A percentile compares a stretch with the other conserved stretches of the same genome.
These are phyloP conservation scores for Semicossyphus pulcher DNA, from an alignment of 2,113 vertebrate genomes.

Conservation along the genomic window DNA sequence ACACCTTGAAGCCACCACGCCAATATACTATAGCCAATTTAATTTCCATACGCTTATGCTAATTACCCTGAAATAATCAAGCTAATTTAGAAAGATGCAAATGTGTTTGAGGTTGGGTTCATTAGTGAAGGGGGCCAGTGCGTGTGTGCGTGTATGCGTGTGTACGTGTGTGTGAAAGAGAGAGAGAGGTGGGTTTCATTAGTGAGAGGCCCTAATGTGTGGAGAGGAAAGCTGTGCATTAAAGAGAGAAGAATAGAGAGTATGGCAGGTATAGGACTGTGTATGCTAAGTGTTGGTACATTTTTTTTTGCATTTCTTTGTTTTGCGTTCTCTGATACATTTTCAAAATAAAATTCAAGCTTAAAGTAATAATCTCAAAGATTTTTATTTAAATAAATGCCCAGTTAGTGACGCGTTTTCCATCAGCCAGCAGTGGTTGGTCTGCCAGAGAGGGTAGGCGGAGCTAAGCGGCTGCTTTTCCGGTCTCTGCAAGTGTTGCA, in stretches of 20 bases:
- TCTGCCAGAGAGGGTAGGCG: no score
- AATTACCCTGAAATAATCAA: constrained; percentile 83
- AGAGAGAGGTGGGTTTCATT: constrained; percentile 54
- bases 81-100: constrained; percentile 82
- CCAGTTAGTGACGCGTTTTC: no score
- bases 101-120: constrained; percentile 76
- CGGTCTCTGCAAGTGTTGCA: no score
- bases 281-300: neutral
- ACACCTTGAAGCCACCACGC: constrained; percentile 76
- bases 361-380: no score
- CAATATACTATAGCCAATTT: constrained; percentile 77
- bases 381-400: no score
- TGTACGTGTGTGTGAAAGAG: neutral
- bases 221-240: constrained; percentile 49
- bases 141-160: constrained; percentile 18
- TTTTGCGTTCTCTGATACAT: neutral
- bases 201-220: constrained; percentile 55
- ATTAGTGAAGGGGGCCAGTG: constrained; percentile 69
- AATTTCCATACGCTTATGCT: constrained; percentile 83
- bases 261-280: constrained; percentile 25
- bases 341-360: no score
- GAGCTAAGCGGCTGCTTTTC: no score
- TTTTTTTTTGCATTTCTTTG: constrained; percentile 5
- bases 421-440: no score
- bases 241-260: constrained; percentile 10